A percentile compares a stretch with the other conserved stretches of the same genome.
Evolutionary conservation across 2,113 vertebrate genomes (phyloP).

Genomic region (Hippoglossus stenolepis): DNA sequence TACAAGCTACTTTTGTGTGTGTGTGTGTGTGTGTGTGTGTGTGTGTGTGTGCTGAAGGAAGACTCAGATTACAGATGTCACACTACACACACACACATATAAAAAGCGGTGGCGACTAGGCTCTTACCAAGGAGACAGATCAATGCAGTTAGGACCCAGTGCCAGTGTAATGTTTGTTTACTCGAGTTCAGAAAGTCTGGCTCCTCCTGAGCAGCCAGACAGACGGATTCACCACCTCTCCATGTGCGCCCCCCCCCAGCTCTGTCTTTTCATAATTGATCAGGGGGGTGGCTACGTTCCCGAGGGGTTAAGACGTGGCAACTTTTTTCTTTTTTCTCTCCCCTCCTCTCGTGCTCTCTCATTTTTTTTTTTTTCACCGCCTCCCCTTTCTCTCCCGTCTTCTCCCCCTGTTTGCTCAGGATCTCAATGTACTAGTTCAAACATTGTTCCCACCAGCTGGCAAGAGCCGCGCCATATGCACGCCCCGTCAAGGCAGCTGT

Average conservation of each 20-base stretch:
- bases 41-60: slow-evolving; percentile 69
- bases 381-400: slow-evolving; percentile 43
- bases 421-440: slow-evolving; percentile 99
- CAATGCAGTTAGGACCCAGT: slow-evolving; percentile 93
- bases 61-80: slow-evolving; percentile 80
- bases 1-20: slow-evolving; percentile 12
- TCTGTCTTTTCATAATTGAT: slow-evolving; percentile 99
- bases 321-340: slow-evolving; percentile 81
- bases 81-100: slow-evolving; percentile 46
- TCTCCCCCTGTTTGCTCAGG: slow-evolving; percentile 94
- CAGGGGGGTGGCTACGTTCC: slow-evolving; percentile 95
- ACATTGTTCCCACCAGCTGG: slow-evolving; percentile 99
- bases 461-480: slow-evolving; percentile 98
- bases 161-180: slow-evolving; percentile 96
- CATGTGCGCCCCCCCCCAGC: not conserved
- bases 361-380: not conserved
- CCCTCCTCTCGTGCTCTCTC: slow-evolving; percentile 10
- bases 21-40: not conserved
- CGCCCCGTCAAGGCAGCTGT: slow-evolving; percentile 99
- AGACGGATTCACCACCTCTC: slow-evolving; percentile 86
- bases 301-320: slow-evolving; percentile 97
- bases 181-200: slow-evolving; percentile 94
- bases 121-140: slow-evolving; percentile 90
- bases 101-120: slow-evolving; percentile 60
- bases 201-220: slow-evolving; percentile 92